A percentile compares a stretch with the other conserved stretches of the same genome.
Conservation (phyloP, 2,888 invertebrate species). For the Agonum fuliginosum region DNA sequence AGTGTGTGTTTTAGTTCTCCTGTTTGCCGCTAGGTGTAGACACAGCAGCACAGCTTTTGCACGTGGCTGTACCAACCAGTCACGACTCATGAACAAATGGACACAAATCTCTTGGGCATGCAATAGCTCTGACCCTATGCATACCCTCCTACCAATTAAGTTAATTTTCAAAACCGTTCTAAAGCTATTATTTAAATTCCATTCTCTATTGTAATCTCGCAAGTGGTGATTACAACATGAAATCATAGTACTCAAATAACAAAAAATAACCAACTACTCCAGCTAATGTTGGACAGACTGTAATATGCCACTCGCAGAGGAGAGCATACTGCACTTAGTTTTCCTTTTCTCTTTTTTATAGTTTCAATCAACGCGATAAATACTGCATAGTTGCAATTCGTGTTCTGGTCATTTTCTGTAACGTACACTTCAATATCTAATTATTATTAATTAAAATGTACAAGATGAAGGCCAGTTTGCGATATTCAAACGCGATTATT, state of each 20-base stretch:
- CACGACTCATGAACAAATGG: slow-evolving; percentile 60
- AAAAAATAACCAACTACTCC: slow-evolving; percentile 61
- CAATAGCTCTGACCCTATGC: slow-evolving; percentile 50
- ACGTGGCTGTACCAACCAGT: slow-evolving; percentile 36
- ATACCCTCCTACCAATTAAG: slow-evolving; percentile 69
- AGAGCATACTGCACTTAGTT: not conserved
- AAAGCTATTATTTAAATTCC: slow-evolving; percentile 72
- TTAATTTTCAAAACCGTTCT: slow-evolving; percentile 70
- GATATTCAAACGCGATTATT: slow-evolving; percentile 11
- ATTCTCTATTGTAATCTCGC: slow-evolving; percentile 71
- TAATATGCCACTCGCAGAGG: slow-evolving; percentile 3
- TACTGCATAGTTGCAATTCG: not conserved
- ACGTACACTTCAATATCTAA: not conserved
- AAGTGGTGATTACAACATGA: slow-evolving; percentile 70
- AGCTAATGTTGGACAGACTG: not conserved
- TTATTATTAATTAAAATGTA: slow-evolving; percentile 34
- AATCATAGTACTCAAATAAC: slow-evolving; percentile 69
- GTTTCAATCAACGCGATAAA: slow-evolving; percentile 28
- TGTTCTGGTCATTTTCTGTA: slow-evolving; percentile 1
- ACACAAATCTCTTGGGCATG: slow-evolving; percentile 62
- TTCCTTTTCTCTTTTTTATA: slow-evolving; percentile 11
- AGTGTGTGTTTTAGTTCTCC: not conserved
- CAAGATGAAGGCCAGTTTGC: not conserved
- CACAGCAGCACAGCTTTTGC: slow-evolving; percentile 12
- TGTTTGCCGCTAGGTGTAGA: not conserved